Base-by-base conservation (phyloP, 2,888 invertebrate genomes). In the Imbricaverruca yamaguchii region DNA sequence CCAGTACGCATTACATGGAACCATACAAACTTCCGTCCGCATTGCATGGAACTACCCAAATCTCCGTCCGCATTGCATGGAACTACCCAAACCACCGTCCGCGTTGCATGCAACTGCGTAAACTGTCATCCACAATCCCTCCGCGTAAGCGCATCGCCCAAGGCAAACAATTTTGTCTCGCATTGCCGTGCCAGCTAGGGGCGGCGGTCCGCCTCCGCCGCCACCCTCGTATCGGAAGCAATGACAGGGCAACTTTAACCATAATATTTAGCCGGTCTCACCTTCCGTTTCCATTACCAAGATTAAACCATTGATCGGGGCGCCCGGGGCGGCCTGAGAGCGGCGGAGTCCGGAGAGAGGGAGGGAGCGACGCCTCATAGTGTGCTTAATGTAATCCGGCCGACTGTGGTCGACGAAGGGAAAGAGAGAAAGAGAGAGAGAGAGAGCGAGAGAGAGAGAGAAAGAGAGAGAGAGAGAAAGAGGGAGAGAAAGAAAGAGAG, bases 281-380 rank as follows among this genome's bases (percentile, higher is more conserved):
- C 78, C 78, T 78, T 57, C 23, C 23, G 56, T 25, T 57, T 78
- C 78, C 78, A 78, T 78, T 78, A 78, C 56, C 57, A 74, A 78
- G 78, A 78, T 78, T 78, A 78, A 78, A 78, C 78, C 56, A 78
- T 78, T 57, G 78, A 78, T 78, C 78, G 78, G 53, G 53, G 53
- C 74, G 69, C 69, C 53, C 9, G 53, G 53, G 39, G 69, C 53
- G 21, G 21, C 11, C 53, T 53, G 74, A 74, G 74, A 53, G 74
- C 13, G 23, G 74, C 21, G 53, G 53, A 21, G 11, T 4, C 6
- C 67, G 74, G 74, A 18, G 18, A 74, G 74, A 74, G 74, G 74
- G 67, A 8, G n/a, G 65, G 65, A 65, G 65, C 65, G 23, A 9
- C 23, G 12, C 18, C 23, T 13, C 18, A 63, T 4, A 39, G 39